Evolutionary conservation across 2,113 vertebrate genomes (phyloP).

Genomic region (Galbula dea): DNA sequence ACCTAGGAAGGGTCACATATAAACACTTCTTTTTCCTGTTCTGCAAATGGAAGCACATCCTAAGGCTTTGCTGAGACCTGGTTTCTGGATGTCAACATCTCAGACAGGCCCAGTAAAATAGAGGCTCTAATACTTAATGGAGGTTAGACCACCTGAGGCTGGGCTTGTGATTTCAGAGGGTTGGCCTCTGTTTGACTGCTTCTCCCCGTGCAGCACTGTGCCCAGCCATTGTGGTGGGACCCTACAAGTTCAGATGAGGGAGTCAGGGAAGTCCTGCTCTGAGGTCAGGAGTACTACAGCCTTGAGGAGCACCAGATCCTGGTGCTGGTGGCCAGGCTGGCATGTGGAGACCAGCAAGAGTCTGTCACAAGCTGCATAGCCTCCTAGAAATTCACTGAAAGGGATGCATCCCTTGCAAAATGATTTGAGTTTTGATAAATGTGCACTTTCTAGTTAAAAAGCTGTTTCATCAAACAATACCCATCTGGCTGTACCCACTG

Average conservation of each 20-base stretch:
- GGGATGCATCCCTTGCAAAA: neutral
- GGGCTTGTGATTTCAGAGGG: neutral
- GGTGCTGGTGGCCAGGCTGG: neutral
- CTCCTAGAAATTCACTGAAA: neutral
- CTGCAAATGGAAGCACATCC: neutral
- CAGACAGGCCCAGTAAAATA: neutral
- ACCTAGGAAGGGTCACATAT: neutral
- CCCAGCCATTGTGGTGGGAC: rapidly evolving
- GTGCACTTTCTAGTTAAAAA: neutral
- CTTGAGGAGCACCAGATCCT: neutral
- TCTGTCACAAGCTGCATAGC: neutral
- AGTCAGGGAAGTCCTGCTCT: neutral
- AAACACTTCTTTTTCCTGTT: neutral
- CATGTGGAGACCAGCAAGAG: neutral
- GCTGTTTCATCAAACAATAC: neutral
- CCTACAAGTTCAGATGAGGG: neutral
- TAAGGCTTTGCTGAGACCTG: neutral
- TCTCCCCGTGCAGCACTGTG: rapidly evolving
- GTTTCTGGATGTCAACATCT: neutral
- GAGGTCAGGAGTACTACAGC: neutral
- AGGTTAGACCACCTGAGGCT: neutral
- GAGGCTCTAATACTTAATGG: neutral
- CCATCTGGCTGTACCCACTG: neutral
- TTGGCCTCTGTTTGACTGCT: rapidly evolving
- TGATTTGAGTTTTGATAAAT: neutral